These are phyloP conservation scores for Coelopa pilipes DNA, from an alignment of 2,888 invertebrate species.

Conservation along the genomic window DNA sequence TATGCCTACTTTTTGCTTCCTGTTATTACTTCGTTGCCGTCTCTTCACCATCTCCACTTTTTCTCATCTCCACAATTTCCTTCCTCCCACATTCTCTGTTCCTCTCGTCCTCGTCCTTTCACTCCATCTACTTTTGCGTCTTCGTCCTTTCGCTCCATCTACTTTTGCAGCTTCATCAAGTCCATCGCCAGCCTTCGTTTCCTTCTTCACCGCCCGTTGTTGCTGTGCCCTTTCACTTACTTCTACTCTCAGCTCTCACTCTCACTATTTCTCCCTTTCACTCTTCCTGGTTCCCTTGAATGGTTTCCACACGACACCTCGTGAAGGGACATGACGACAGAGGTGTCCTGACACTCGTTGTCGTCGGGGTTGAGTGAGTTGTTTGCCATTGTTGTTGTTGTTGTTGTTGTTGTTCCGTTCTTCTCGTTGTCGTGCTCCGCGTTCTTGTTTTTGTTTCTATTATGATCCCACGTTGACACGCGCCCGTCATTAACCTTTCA, in stretches of 20 bases:
- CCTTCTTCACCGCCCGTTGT: no score
- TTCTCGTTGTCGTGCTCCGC: not conserved
- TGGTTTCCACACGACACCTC: slow-evolving; percentile 14
- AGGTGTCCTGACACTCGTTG: no score
- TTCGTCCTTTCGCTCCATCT: not conserved
- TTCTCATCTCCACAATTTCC: no score
- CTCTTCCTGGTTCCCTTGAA: slow-evolving; percentile 4
- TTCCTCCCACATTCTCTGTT: not conserved
- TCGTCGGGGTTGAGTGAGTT: not conserved
- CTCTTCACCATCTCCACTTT: no score
- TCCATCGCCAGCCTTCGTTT: not conserved
- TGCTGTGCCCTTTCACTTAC: not conserved
- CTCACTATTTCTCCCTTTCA: no score
- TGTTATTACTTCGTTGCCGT: no score
- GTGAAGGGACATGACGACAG: no score
- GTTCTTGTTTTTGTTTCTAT: slow-evolving; percentile 1
- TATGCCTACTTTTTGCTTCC: no score
- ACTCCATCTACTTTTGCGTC: slow-evolving; percentile 19
- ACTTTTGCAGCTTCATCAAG: not conserved
- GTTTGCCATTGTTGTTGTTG: not conserved
- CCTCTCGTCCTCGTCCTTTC: slow-evolving; percentile 8
- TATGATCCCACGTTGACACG: slow-evolving; percentile 8
- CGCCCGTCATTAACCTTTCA: slow-evolving; percentile 42
- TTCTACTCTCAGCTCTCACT: no score
- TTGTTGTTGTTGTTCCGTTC: not conserved